Conservation (phyloP, 1,140 invertebrate genomes). For the Drusus annulatus region DNA sequence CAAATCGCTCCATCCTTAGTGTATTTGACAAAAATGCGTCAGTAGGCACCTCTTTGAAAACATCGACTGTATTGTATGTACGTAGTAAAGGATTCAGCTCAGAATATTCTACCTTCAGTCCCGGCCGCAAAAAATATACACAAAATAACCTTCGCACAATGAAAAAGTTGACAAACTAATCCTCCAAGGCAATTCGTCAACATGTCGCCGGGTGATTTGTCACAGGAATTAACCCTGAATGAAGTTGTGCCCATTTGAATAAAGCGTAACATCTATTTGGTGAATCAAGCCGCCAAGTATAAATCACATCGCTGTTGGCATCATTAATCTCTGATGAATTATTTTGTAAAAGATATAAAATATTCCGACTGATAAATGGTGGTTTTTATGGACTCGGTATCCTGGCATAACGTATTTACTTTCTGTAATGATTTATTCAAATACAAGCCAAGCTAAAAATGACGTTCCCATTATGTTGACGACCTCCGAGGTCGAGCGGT, state of each 20-base stretch:
- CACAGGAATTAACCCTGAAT: conserved; percentile 58
- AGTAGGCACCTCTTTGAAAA: too few species aligned
- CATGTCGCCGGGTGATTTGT: conserved; percentile 58
- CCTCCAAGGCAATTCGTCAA: conserved; percentile 56
- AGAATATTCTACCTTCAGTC: conserved; percentile 1
- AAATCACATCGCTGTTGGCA: conserved; percentile 29
- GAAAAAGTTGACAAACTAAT: conserved; percentile 52
- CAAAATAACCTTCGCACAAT: conserved; percentile 1
- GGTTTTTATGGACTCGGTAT: too few species aligned
- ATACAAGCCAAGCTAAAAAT: too few species aligned
- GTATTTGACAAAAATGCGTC: too few species aligned
- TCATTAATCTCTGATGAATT: conserved; percentile 45
- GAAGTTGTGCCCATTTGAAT: conserved; percentile 48
- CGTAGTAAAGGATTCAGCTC: too few species aligned
- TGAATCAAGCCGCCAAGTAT: conserved; percentile 27
- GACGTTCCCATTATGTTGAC: too few species aligned
- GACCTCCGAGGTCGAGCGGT: too few species aligned
- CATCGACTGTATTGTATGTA: too few species aligned
- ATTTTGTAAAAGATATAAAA: neutral
- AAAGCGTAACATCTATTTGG: conserved; percentile 37
- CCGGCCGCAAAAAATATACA: conserved; percentile 7
- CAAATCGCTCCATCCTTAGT: too few species aligned
- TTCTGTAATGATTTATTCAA: too few species aligned
- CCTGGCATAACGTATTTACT: too few species aligned
- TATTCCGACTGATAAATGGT: too few species aligned